A percentile compares a stretch with the other conserved stretches of the same genome.
These are phyloP conservation scores for Spilarctia lutea DNA, from an alignment of 2,888 invertebrate genomes.

Conservation along the genomic window DNA sequence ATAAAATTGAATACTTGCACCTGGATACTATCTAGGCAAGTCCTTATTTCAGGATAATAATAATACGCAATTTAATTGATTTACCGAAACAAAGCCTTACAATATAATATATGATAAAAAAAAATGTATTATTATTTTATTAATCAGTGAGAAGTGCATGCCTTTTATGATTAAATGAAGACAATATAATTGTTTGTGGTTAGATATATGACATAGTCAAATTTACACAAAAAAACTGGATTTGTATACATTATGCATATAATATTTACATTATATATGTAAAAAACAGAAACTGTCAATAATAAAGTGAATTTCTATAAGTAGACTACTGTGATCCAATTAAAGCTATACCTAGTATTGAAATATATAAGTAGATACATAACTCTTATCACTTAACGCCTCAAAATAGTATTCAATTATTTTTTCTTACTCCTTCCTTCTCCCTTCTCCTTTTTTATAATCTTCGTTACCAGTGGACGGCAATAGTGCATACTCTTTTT, in stretches of 20 bases:
- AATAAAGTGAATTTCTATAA: conserved; percentile 13
- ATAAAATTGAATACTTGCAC: neutral
- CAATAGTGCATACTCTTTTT: neutral
- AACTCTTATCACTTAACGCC: neutral
- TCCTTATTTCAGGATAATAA: neutral
- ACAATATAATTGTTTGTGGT: conserved; percentile 40
- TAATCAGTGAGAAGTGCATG: conserved; percentile 4
- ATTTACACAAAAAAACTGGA: conserved; percentile 27
- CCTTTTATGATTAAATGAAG: conserved; percentile 37
- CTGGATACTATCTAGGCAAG: neutral
- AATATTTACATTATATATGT: neutral
- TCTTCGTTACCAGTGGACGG: too few species aligned
- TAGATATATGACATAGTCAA: conserved; percentile 25
- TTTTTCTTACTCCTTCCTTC: too few species aligned
- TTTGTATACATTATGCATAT: conserved; percentile 24
- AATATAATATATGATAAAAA: neutral
- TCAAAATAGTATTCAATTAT: neutral
- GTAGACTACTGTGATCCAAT: conserved; percentile 1
- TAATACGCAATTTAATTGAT: neutral
- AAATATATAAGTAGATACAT: neutral
- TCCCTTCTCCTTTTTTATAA: too few species aligned
- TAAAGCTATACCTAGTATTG: neutral
- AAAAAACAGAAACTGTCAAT: conserved; percentile 1
- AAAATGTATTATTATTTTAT: neutral
- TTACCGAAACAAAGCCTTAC: neutral